These are phyloP conservation scores for Caracal caracal DNA, from an alignment of 2,113 vertebrate species.

Conservation along the genomic window DNA sequence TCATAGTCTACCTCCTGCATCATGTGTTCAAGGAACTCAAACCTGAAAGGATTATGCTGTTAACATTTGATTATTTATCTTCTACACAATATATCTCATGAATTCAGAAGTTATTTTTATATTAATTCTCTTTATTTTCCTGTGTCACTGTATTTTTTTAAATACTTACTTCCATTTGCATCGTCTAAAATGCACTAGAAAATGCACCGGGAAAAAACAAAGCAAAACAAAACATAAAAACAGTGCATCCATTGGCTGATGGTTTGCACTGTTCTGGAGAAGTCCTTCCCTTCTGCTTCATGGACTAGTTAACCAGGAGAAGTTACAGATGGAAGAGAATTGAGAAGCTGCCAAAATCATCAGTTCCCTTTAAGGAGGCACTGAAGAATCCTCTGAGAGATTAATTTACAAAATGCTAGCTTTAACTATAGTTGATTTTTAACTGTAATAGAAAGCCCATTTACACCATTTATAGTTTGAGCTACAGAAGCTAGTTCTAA, in stretches of 20 bases:
- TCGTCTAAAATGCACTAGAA: background rate
- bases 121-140: background rate
- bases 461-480: conserved; percentile 3
- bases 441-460: background rate
- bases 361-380: background rate
- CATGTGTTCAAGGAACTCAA: background rate
- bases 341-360: background rate
- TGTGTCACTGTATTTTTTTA: background rate
- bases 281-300: background rate
- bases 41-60: background rate
- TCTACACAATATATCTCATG: background rate
- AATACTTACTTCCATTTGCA: background rate
- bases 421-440: background rate
- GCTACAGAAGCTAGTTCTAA: conserved; percentile 6
- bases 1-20: background rate
- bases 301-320: background rate
- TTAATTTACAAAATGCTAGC: background rate
- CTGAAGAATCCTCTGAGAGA: background rate
- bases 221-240: background rate
- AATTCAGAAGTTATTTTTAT: background rate
- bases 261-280: background rate
- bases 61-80: conserved; percentile 2
- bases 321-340: background rate
- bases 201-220: background rate
- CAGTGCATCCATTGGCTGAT: background rate